These are phyloP conservation scores for Drosophila kanekoi DNA, from an alignment of 2,888 invertebrate species.

Conservation along the genomic window DNA sequence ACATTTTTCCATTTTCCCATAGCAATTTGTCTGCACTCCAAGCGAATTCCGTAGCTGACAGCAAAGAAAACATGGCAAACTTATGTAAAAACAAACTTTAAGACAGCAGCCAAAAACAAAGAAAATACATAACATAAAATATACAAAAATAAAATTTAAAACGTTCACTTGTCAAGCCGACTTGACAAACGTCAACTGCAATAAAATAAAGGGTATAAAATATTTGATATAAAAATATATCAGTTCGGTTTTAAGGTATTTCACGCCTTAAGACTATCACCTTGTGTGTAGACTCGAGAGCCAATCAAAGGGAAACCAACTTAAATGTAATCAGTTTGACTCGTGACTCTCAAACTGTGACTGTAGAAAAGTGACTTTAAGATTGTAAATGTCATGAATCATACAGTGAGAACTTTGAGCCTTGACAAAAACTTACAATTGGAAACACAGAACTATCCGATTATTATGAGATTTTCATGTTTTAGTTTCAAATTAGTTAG, in stretches of 20 bases:
- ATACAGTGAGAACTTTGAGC: no score
- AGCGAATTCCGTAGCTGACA: constrained; percentile 43
- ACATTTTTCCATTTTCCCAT: constrained; percentile 36
- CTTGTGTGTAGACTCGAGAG: background rate
- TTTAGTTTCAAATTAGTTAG: no score
- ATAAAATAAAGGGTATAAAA: background rate
- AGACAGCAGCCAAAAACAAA: constrained; percentile 7
- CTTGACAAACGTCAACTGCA: background rate
- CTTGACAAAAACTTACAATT: no score
- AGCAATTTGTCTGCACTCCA: constrained; percentile 38
- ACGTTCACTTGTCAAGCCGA: background rate
- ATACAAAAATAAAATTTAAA: constrained; percentile 19
- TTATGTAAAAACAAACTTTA: constrained; percentile 7
- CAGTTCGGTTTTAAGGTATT: background rate
- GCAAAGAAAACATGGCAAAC: constrained; percentile 25
- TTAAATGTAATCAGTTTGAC: no score
- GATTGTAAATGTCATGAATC: no score
- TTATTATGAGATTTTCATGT: no score
- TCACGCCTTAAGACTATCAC: background rate
- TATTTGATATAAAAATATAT: background rate
- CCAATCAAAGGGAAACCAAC: background rate
- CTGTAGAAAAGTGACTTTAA: no score
- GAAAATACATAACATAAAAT: constrained; percentile 5
- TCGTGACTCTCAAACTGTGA: no score
- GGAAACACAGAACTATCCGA: no score